These are phyloP conservation scores for Illadopsis cleaveri DNA, from an alignment of 2,113 vertebrate species.

Conservation along the genomic window DNA sequence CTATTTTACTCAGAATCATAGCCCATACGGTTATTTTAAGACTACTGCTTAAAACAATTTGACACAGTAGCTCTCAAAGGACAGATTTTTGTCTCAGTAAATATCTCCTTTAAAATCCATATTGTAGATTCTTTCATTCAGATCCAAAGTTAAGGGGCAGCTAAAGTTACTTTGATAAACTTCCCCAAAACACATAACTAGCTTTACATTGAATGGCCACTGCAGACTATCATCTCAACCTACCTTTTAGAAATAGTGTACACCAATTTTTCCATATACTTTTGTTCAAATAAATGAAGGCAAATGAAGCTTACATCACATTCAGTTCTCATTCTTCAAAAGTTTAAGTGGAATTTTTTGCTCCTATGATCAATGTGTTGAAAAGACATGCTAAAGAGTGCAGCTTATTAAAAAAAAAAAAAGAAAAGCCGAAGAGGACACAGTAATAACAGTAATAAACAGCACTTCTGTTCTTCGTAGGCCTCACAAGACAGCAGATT, in stretches of 20 bases:
- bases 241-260: neutral
- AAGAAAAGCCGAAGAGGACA: neutral
- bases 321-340: neutral
- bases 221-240: rapidly evolving
- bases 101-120: neutral
- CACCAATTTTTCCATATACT: neutral
- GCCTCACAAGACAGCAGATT: neutral
- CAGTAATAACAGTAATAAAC: neutral
- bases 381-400: neutral
- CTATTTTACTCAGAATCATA: conserved; percentile 18
- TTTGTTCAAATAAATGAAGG: neutral
- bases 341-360: neutral
- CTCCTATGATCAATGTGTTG: rapidly evolving
- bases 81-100: neutral
- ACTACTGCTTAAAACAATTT: conserved; percentile 20
- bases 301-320: neutral
- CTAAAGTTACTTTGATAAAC: neutral
- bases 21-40: conserved; percentile 17
- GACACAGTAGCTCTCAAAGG: neutral
- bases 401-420: neutral
- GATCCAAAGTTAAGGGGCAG: neutral
- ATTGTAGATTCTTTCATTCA: neutral
- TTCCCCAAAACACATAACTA: neutral
- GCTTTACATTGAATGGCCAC: neutral
- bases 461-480: neutral